Percentiles rank a stretch among this genome's conserved stretches.
Evolutionary conservation across 2,113 vertebrate genomes (phyloP).

Genomic region (Ondatra zibethicus): DNA sequence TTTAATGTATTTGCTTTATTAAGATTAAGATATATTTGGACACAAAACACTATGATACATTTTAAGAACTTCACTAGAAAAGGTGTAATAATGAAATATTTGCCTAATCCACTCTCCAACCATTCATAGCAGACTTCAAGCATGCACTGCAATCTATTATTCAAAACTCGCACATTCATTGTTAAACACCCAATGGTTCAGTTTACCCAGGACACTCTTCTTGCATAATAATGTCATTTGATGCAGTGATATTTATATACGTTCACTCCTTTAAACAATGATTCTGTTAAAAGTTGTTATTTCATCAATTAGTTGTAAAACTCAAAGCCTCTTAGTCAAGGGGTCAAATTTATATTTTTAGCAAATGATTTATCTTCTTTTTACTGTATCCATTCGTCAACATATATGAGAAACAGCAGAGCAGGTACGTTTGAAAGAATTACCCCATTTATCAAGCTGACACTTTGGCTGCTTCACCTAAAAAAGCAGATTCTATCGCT

Average conservation of each 20-base stretch:
- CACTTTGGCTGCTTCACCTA: conserved; percentile 83
- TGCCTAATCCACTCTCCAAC: not conserved
- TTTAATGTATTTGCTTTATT: conserved; percentile 34
- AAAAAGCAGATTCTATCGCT: conserved; percentile 74
- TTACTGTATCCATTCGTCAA: conserved; percentile 66
- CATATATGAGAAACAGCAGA: conserved; percentile 43
- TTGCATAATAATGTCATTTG: not conserved
- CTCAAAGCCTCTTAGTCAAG: not conserved
- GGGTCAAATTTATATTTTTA: conserved; percentile 74
- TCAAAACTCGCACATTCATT: not conserved
- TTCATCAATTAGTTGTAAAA: conserved; percentile 10
- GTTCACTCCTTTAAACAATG: not conserved
- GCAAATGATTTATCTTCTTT: conserved; percentile 70
- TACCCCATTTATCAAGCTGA: conserved; percentile 82
- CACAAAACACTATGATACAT: not conserved
- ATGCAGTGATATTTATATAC: not conserved
- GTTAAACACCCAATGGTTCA: not conserved
- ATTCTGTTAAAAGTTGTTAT: conserved; percentile 56
- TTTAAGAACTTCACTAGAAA: conserved; percentile 14
- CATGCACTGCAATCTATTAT: not conserved
- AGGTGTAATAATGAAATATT: not conserved
- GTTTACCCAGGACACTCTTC: not conserved
- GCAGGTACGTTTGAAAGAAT: conserved; percentile 69
- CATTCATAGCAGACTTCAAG: not conserved
- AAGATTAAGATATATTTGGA: conserved; percentile 5